A percentile compares a stretch with the other conserved stretches of the same genome.
Conservation (phyloP, 2,797 vertebrate species). For the Spheniscus humboldti region DNA sequence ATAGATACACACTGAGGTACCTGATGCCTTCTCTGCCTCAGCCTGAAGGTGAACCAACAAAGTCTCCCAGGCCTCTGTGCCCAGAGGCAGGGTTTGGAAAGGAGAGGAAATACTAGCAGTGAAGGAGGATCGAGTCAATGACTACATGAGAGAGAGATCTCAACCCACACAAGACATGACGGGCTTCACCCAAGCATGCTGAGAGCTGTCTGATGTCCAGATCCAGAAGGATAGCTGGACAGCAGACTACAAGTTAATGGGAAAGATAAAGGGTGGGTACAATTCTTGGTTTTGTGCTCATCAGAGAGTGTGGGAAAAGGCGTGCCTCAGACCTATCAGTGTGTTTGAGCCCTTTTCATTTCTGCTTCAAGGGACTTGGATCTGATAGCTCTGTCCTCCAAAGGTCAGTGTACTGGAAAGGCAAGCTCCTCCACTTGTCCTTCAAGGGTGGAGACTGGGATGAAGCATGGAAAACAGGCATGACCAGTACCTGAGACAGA, state of each 20-base stretch:
- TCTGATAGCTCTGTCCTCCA: neutral
- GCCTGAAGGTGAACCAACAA: neutral
- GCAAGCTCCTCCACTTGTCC: rapidly evolving
- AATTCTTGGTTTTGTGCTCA: neutral
- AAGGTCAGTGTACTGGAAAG: neutral
- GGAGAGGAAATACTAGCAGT: neutral
- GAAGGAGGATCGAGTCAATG: neutral
- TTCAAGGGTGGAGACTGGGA: neutral
- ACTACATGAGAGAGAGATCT: neutral
- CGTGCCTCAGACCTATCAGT: neutral
- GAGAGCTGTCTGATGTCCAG: neutral
- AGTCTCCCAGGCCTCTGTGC: neutral
- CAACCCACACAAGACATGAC: rapidly evolving
- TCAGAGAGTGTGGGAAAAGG: neutral
- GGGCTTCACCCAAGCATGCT: neutral
- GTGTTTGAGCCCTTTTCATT: neutral
- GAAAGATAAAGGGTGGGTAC: neutral
- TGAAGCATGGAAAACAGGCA: neutral
- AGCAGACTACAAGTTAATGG: neutral
- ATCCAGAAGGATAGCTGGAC: neutral
- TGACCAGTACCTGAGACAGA: neutral
- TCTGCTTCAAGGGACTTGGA: neutral
- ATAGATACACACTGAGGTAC: rapidly evolving
- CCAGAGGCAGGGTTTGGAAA: neutral
- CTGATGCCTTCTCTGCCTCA: neutral